phyloP scores from a whole-genome alignment of 35 echinoderm and acorn worm species.

The Holothuria glaberrima region DNA sequence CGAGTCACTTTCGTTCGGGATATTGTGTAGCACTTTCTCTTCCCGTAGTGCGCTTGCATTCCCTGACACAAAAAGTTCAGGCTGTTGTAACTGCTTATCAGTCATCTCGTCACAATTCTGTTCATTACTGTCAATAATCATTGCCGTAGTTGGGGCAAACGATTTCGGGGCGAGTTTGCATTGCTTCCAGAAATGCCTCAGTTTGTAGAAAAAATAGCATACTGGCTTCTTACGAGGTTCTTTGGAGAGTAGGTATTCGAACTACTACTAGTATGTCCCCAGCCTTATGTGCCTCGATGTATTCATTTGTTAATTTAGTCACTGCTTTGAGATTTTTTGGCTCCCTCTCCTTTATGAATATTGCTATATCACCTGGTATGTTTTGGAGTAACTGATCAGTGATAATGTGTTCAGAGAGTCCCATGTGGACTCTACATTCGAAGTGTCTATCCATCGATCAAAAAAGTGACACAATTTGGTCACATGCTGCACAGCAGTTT shows the following conservation, averaged over 20 bases:
- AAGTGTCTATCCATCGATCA: slow-evolving; percentile 28
- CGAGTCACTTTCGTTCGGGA: not conserved
- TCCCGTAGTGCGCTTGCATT: not conserved
- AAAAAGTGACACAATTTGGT: slow-evolving; percentile 28
- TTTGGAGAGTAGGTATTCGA: not conserved
- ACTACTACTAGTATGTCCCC: not conserved
- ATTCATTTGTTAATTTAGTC: too few species aligned
- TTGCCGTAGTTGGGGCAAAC: slow-evolving; percentile 15
- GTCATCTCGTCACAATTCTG: not conserved
- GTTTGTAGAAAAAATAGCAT: slow-evolving; percentile 23
- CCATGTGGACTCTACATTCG: too few species aligned
- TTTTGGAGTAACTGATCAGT: too few species aligned
- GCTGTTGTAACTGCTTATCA: not conserved
- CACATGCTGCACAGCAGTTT: slow-evolving; percentile 49
- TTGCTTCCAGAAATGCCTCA: slow-evolving; percentile 6
- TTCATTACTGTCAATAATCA: not conserved
- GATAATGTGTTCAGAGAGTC: too few species aligned
- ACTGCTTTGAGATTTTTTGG: too few species aligned
- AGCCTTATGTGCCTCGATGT: too few species aligned
- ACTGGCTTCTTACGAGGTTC: not conserved
- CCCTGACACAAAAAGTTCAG: not conserved
- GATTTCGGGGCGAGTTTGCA: slow-evolving; percentile 28
- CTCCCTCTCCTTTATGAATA: too few species aligned
- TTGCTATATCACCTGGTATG: too few species aligned
- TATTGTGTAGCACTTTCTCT: not conserved